These are phyloP conservation scores for Bergia puertoricense DNA, from an alignment of 92 coral and sea anemone species.

Conservation along the genomic window DNA sequence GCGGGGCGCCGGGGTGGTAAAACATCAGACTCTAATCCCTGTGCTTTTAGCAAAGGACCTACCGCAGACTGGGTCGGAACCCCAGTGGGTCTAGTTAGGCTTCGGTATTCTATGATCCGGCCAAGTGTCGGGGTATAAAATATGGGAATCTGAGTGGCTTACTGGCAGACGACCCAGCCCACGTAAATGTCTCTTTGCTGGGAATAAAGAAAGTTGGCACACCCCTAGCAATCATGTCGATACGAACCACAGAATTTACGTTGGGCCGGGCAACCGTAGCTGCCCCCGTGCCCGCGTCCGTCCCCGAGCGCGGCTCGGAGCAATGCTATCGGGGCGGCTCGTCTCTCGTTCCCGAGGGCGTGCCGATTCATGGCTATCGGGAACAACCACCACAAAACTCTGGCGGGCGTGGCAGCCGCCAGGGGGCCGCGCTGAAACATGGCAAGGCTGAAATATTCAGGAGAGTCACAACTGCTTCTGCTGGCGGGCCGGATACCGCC, in stretches of 20 bases:
- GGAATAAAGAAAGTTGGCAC: constrained; percentile 18
- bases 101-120: background rate
- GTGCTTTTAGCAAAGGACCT: background rate
- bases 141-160: background rate
- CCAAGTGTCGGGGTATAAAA: background rate
- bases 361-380: constrained; percentile 20
- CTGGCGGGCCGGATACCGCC: constrained; percentile 23
- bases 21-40: background rate
- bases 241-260: constrained; percentile 18
- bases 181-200: constrained; percentile 18
- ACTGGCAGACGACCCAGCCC: constrained; percentile 22
- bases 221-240: constrained; percentile 20
- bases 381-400: constrained; percentile 20
- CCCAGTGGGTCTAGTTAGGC: background rate
- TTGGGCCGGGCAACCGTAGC: constrained; percentile 15
- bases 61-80: background rate
- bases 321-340: constrained; percentile 21
- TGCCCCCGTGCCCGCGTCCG: constrained; percentile 24
- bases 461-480: constrained; percentile 17
- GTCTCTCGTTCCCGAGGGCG: constrained; percentile 22
- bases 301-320: constrained; percentile 23
- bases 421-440: constrained; percentile 21
- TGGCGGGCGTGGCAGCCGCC: constrained; percentile 24
- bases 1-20: background rate
- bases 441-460: constrained; percentile 16